Base-by-base conservation (phyloP, 2,797 vertebrate genomes). In the Craterocephalus amniculus region DNA sequence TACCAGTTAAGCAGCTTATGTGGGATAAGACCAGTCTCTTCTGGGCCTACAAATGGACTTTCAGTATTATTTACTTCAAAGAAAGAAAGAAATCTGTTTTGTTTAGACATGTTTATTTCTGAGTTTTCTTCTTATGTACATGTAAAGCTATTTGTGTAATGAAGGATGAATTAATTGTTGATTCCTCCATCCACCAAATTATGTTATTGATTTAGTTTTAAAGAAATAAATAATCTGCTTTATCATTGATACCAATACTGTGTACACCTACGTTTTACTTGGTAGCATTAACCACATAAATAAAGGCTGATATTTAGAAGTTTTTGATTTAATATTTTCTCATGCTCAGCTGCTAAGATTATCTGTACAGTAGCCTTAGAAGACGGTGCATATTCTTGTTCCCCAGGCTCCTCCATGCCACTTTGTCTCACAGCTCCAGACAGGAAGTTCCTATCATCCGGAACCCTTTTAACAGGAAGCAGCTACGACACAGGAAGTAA, bases 401-500 rank as follows among this genome's bases (percentile, higher is more conserved):
- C 74, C 27, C 35, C 27, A 34, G 67, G 31, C 64, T 52, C 32
- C 62, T 71, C 35, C 52, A 48, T 70, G 38, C 62, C 59, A 59
- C 43, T 67, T 32, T n/a, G 64, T 83, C 79, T 83, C 70, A 45
- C 73, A 45, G 66, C 67, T 66, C 84, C 77, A 92, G 88, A 91
- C 88, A 80, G 90, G 90, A 93, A 93, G 89, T 87, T 90, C 84
- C 84, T 89, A 79, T 86, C 82, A 76, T 87, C 86, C 80, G 52
- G 78, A 89, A 85, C 77, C 81, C 80, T 83, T 87, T 76, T 63
- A 89, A 89, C 91, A 91, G 91, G 92, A 92, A 92, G 87, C 38
- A 6, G 80, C 78, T 85, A 90, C 87, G 52, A 82, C 88, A 86
- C 79, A 55, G 92, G 93, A 95, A 93, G 91, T 91, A 88, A 71